Conservation (phyloP, 1,140 invertebrate genomes). For the Eriocheir sinensis region DNA sequence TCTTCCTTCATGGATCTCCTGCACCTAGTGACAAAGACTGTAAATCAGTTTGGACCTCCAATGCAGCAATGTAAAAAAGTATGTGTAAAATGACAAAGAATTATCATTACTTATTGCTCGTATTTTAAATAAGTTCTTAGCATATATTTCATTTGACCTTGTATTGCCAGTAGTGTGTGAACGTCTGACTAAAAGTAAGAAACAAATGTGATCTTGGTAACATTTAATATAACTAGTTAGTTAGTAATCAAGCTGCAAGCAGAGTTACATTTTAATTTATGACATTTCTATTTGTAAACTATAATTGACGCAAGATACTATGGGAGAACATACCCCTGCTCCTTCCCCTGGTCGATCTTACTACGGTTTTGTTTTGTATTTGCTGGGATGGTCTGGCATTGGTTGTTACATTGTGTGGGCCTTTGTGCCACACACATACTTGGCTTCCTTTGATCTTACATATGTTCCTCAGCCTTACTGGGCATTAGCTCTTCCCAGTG, state of each 20-base stretch:
- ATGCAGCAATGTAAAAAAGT: conserved; percentile 64
- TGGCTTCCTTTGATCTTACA: conserved; percentile 73
- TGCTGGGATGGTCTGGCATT: conserved; percentile 75
- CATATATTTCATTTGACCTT: too few relatives aligned
- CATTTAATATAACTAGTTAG: not conserved
- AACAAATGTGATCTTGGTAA: not conserved
- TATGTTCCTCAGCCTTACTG: conserved; percentile 77
- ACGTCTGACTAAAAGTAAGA: not conserved
- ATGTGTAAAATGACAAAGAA: conserved; percentile 47
- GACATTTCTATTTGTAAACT: not conserved
- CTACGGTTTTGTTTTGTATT: conserved; percentile 78
- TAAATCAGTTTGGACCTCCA: conserved; percentile 72
- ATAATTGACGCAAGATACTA: conserved; percentile 33
- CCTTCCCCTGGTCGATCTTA: conserved; percentile 75
- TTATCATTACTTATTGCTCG: not conserved
- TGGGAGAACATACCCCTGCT: conserved; percentile 75
- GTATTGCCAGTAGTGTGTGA: too few relatives aligned
- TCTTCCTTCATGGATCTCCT: conserved; percentile 71
- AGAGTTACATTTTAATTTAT: not conserved
- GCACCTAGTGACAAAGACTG: conserved; percentile 62
- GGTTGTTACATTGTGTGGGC: conserved; percentile 75
- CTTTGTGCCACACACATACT: conserved; percentile 75
- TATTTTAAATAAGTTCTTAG: not conserved
- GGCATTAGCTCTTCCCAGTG: conserved; percentile 77
- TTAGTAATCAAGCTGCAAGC: too few relatives aligned